Evolutionary conservation across 2,797 vertebrate species (phyloP).

Genomic region (Strix occidentalis): DNA sequence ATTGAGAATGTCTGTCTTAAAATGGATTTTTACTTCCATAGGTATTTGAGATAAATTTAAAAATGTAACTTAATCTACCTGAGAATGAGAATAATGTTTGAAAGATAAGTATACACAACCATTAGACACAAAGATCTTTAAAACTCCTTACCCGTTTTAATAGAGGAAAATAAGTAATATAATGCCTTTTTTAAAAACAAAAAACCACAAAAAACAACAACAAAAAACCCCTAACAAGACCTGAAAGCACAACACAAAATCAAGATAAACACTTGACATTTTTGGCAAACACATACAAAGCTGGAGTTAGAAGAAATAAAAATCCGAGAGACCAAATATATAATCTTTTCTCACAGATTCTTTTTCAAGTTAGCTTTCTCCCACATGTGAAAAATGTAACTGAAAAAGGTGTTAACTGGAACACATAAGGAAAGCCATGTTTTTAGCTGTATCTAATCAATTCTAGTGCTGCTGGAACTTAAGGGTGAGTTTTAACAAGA

Average conservation of each 20-base stretch:
- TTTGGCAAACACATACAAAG: neutral
- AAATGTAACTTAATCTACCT: neutral
- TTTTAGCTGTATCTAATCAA: neutral
- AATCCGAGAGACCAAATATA: neutral
- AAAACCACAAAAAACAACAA: too few relatives aligned
- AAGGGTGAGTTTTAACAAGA: neutral
- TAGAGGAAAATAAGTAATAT: neutral
- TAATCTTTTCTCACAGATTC: neutral
- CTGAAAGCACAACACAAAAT: neutral
- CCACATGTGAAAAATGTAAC: neutral
- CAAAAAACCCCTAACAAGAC: rapidly evolving
- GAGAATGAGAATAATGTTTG: neutral
- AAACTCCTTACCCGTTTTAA: neutral
- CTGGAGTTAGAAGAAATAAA: neutral
- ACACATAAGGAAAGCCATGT: neutral
- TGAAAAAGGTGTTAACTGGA: neutral
- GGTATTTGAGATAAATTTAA: neutral
- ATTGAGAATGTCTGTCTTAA: neutral
- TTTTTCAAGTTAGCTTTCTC: neutral
- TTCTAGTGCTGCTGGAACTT: neutral
- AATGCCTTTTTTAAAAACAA: neutral
- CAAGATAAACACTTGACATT: neutral
- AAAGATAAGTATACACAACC: neutral
- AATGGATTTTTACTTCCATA: neutral
- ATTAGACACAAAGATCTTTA: neutral